These are phyloP conservation scores for Zaprionus bogoriensis DNA, from an alignment of 2,888 invertebrate genomes.

Conservation along the genomic window DNA sequence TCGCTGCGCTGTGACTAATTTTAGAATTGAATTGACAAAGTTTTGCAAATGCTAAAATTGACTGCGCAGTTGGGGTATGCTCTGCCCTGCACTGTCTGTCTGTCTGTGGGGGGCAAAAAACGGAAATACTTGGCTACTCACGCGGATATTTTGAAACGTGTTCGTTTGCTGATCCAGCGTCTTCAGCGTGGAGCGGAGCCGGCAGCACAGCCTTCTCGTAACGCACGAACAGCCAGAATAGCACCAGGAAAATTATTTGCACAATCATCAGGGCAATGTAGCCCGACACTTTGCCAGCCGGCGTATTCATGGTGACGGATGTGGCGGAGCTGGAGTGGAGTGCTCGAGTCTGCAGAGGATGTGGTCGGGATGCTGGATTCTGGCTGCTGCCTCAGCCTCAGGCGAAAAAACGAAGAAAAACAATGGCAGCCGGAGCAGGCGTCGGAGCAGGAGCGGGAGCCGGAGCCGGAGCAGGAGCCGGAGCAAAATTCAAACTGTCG, in stretches of 20 bases:
- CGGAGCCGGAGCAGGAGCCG: too few relatives aligned
- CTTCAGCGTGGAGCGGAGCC: constrained; percentile 62
- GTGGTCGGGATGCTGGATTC: too few relatives aligned
- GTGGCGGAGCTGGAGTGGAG: too few relatives aligned
- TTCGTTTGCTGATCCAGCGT: constrained; percentile 78
- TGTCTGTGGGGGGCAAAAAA: constrained; percentile 22
- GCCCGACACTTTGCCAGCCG: constrained; percentile 80
- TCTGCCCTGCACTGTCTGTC: background rate
- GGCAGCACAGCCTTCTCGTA: constrained; percentile 82
- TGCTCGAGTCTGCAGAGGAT: constrained; percentile 5
- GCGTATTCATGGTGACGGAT: constrained; percentile 81
- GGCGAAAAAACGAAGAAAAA: constrained; percentile 2
- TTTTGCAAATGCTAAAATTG: constrained; percentile 19
- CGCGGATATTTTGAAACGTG: constrained; percentile 83
- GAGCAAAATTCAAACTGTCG: constrained; percentile 1
- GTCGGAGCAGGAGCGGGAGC: too few relatives aligned
- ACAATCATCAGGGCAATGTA: constrained; percentile 83
- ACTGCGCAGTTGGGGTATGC: background rate
- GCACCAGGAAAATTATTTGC: constrained; percentile 84
- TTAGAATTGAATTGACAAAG: constrained; percentile 21
- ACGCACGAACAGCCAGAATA: constrained; percentile 84
- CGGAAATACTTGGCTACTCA: constrained; percentile 74
- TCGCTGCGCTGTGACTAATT: constrained; percentile 25
- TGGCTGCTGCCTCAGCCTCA: too few relatives aligned
- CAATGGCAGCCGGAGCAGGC: constrained; percentile 35